Base-by-base conservation (phyloP, 2,797 vertebrate species). In the Hafferia zeledoni region DNA sequence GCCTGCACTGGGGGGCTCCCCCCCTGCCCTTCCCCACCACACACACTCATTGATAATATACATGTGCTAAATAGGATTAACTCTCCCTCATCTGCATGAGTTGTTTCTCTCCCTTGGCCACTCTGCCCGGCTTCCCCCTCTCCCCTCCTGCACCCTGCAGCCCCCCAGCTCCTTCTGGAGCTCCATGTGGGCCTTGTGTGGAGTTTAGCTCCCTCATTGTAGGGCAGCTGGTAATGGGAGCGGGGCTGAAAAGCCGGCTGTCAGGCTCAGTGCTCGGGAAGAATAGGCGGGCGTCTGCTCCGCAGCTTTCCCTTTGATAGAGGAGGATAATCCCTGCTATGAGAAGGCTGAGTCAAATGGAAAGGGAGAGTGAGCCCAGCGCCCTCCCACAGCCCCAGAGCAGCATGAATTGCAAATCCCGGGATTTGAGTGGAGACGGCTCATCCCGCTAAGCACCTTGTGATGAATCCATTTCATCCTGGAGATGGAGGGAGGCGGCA, bases 1-100 rank as follows among this genome's bases (percentile, higher is more conserved):
- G 93, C 95, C 87, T 95, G 93, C 97, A 85, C 85, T 90, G 82
- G 89, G 94, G 87, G 87, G 82, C 57, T 89, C 56, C 83, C 90
- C 94, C 88, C 90, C 69, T 55, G 90, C 91, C 90, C 95, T 88
- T 84, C 76, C 77, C 90, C 89, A 87, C 88, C 88, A 15, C 91
- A 94, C 94, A 94, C 91, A 72, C 89, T 95, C 94, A 93, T 95
- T 96, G 93, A 95, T 95, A 95, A 96, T 96, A 95, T 94, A 96
- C 83, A 96, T 95, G 96, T 94, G 96, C 93, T 97, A 97, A 97
- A 97, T 92, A 96, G 97, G 97, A 97, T 98, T 97, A 97, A 93
- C 88, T 85, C 92, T 91, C 93, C 89, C 86, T 89, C 92, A 89
- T 96, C 87, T 97, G 94, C 84, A 76, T 80, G 91, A 96, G 84